A percentile compares a stretch with the other conserved stretches of the same genome.
Conservation (phyloP, 2,888 invertebrate genomes). For the Acronicta aceris region DNA sequence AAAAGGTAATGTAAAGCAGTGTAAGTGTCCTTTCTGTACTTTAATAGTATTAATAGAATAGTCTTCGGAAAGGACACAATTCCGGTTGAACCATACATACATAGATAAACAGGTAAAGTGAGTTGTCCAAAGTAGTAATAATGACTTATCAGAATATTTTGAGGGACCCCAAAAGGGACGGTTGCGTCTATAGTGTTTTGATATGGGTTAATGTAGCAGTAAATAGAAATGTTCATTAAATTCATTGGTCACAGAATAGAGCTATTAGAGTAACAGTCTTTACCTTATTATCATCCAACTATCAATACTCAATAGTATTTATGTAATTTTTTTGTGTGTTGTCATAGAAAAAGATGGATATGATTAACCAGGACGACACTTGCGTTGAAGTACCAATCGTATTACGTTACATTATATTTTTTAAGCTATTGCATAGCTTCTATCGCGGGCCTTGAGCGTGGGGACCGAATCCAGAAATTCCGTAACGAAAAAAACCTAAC, state of each 20-base stretch:
- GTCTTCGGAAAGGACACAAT: conserved; percentile 48
- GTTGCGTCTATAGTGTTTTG: conserved; percentile 13
- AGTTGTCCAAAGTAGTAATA: conserved; percentile 31
- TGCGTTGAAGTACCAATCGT: no score
- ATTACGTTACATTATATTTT: no score
- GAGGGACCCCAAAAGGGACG: conserved; percentile 14
- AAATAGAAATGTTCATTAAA: conserved; percentile 21
- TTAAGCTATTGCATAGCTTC: no score
- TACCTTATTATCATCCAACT: no score
- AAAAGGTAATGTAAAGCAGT: conserved; percentile 11
- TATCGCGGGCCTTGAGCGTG: no score
- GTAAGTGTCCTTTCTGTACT: conserved; percentile 5
- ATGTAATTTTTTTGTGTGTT: no score
- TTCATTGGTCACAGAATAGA: background rate
- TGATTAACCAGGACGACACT: no score
- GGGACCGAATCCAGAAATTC: no score
- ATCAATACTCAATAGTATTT: no score
- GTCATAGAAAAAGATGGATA: no score
- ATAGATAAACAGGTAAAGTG: conserved; percentile 40
- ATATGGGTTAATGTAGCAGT: conserved; percentile 25
- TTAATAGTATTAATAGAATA: conserved; percentile 2
- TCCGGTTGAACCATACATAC: conserved; percentile 40
- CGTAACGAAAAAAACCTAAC: no score
- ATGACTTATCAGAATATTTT: conserved; percentile 28
- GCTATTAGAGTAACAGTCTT: no score